Percentiles rank a stretch among this genome's conserved stretches.
Conservation (phyloP, 2,888 invertebrate genomes). For the Rambutsinella grinnellia region DNA sequence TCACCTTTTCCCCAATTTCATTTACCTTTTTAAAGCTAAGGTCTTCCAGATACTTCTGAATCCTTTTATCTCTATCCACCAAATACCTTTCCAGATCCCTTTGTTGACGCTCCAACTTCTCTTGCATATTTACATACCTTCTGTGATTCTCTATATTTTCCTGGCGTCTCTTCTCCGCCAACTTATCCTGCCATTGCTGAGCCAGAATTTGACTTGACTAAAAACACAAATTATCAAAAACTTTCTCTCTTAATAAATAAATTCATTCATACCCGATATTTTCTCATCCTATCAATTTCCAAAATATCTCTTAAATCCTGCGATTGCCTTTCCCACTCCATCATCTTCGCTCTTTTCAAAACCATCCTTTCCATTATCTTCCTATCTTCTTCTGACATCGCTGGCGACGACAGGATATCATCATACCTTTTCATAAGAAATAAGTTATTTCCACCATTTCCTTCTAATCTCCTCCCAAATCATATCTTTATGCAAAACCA, state of each 20-base stretch:
- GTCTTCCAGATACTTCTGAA: constrained; percentile 67
- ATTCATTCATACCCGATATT: constrained; percentile 51
- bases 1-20: no score
- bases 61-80: constrained; percentile 66
- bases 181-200: constrained; percentile 67
- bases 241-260: no score
- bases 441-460: no score
- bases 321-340: constrained; percentile 64
- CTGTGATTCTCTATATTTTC: constrained; percentile 67
- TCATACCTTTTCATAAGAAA: no score
- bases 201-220: constrained; percentile 66
- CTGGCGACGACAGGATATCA: constrained; percentile 50
- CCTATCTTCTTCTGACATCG: constrained; percentile 60
- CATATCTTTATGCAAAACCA: neutral
- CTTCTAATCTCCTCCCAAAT: neutral
- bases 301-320: constrained; percentile 59
- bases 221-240: neutral
- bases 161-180: constrained; percentile 66
- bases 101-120: constrained; percentile 67
- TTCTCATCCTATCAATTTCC: constrained; percentile 57
- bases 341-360: constrained; percentile 62
- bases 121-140: constrained; percentile 67
- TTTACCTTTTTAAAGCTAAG: constrained; percentile 67
- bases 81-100: constrained; percentile 67
- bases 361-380: constrained; percentile 64